Conservation (phyloP, 2,113 vertebrate species). For the Neopipo cinnamomea region DNA sequence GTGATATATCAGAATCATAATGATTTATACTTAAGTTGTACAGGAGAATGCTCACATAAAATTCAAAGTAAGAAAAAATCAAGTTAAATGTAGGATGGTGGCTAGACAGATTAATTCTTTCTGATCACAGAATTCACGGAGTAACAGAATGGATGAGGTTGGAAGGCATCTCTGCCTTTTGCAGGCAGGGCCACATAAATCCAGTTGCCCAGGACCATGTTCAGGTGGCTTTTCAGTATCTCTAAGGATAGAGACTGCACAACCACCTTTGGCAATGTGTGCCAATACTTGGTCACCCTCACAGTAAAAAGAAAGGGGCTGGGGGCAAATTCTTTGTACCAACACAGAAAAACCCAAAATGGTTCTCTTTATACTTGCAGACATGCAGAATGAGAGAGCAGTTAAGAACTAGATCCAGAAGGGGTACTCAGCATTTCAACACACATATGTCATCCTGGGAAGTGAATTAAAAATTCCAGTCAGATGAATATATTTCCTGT, state of each 20-base stretch:
- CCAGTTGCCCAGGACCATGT: accelerated
- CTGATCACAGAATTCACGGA: not conserved
- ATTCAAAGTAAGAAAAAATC: not conserved
- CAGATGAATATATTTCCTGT: not conserved
- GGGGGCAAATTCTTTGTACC: not conserved
- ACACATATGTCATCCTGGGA: not conserved
- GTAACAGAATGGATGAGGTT: not conserved
- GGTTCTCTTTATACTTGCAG: not conserved
- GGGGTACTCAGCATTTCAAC: not conserved
- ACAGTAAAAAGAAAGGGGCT: not conserved
- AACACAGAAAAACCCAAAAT: not conserved
- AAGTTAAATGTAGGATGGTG: not conserved
- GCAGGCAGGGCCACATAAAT: not conserved
- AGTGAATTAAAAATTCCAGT: not conserved
- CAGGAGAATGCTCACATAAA: not conserved
- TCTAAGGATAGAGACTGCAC: not conserved
- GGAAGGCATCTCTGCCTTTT: not conserved
- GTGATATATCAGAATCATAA: not conserved
- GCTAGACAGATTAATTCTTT: not conserved
- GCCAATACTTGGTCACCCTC: not conserved
- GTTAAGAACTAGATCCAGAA: not conserved
- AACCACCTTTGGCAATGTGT: not conserved
- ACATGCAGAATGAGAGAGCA: not conserved
- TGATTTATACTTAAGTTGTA: not conserved
- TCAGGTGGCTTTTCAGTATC: not conserved